Base-by-base conservation (phyloP, 2,888 invertebrate species). In the Chouioia cunea region DNA sequence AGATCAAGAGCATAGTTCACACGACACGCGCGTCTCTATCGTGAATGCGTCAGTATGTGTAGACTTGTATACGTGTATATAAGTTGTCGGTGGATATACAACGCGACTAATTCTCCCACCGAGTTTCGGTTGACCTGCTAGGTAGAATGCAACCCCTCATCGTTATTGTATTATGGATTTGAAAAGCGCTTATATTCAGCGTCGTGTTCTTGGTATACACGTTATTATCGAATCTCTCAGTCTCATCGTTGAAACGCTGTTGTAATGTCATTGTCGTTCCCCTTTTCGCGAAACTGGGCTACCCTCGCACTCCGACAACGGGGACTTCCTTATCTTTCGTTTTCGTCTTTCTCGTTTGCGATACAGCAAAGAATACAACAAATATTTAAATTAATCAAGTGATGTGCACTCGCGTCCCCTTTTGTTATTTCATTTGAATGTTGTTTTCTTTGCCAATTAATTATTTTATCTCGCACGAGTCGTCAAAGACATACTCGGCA, bases 41-140 rank as follows among this genome's bases (percentile, higher is more conserved):
- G 69, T 46, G 47, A 59, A 70, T 70, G 27, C 53, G 57, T 64
- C 48, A 68, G 27, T 54, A n/a, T n/a, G n/a, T n/a, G n/a, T n/a
- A n/a, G n/a, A n/a, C n/a, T n/a, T n/a, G n/a, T n/a, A n/a, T n/a
- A n/a, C n/a, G n/a, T n/a, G n/a, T n/a, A n/a, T n/a, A n/a, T n/a
- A n/a, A n/a, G n/a, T 52, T 18, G 36, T 36, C 10, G 36, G 36
- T 36, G 36, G 36, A 36, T 36, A 10, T 36, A 36, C n/a, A 53
- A 36, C 36, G 20, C 44, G 60, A 23, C 18, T 52, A 1, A 4
- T 36, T 36, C 36, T 65, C 36, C 10, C 36, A 12, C 58, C 23
- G 53, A 60, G 60, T 67, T 67, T 67, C 20, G 54, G 20, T 62
- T 22, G 20, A 62, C 43, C 48, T 43, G n/a, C 47, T 20, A 27